Evolutionary conservation across 1,140 invertebrate species (phyloP).

Genomic region (Caenorhabditis inopinata): DNA sequence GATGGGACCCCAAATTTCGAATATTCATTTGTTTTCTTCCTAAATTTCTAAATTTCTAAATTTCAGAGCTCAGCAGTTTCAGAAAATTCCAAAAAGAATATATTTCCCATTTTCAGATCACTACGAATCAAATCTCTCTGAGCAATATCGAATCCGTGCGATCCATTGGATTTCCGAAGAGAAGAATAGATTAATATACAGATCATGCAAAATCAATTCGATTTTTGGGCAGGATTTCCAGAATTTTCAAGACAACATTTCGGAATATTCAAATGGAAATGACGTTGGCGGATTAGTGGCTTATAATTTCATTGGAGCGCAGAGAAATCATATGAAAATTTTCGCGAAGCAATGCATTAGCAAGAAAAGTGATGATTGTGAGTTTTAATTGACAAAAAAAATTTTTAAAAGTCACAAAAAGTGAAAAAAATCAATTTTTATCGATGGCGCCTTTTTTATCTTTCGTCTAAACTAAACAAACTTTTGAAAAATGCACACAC

Average conservation of each 20-base stretch:
- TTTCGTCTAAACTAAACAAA: too few relatives aligned
- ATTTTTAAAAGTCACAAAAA: too few relatives aligned
- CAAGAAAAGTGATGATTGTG: neutral
- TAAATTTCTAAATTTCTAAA: too few relatives aligned
- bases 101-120: neutral
- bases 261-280: neutral
- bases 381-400: too few relatives aligned
- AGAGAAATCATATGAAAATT: neutral
- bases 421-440: too few relatives aligned
- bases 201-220: neutral
- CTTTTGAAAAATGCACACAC: too few relatives aligned
- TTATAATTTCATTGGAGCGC: neutral
- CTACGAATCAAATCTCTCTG: neutral
- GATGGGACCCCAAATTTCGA: too few relatives aligned
- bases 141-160: neutral
- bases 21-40: too few relatives aligned
- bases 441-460: too few relatives aligned
- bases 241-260: neutral
- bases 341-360: neutral
- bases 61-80: too few relatives aligned
- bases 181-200: neutral
- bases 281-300: neutral
- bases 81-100: too few relatives aligned
- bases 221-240: constrained; percentile 1
- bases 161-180: neutral